Base-by-base conservation (phyloP, 2,888 invertebrate species). In the Xanthorhoe designata region DNA sequence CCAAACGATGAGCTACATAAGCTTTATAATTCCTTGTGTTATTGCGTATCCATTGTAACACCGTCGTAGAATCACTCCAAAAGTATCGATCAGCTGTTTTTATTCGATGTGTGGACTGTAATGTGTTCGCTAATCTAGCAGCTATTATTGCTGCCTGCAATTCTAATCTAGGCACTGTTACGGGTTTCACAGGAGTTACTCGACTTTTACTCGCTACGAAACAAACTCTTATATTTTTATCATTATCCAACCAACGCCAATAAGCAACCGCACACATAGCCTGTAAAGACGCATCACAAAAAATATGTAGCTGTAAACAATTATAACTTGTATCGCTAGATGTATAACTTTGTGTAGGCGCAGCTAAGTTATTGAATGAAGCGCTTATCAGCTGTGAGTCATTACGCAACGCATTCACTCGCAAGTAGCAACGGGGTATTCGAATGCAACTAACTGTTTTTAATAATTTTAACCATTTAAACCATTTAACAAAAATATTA, bases 51-150 rank as follows among this genome's bases (percentile, higher is more conserved):
- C 52, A 52, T 3, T 29, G 29, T 13, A 52, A 29, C 4, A 52
- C 52, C 19, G 52, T 52, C 1, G 24, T 19, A 5, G 52, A 52
- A 52, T 52, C 52, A n/a, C 24, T 19, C 52, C 52, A 52, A 29
- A 52, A 52, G 0, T 10, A n/a, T 10, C n/a, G 15, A 15, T 10
- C 10, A 5, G n/a, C 45, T 5, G 15, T 5, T n/a, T 8, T 5
- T 45, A 45, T 10, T 45, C 15, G 8, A 45, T 45, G 45, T 15
- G 8, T 10, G 0, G 8, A 10, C 15, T 15, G 1, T 10, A 45
- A 10, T 8, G 45, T 45, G 7, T 45, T 4, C 5, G 45, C 45
- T 45, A 45, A 45, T 3, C 45, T 45, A 2, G 45, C 45, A n/a
- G 45, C 45, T n/a, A 45, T 8, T 45, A 45, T 6, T 1, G 45